A percentile compares a stretch with the other conserved stretches of the same genome.
phyloP scores from a whole-genome alignment of 2,888 invertebrate genomes.

The Clunio marinus region DNA sequence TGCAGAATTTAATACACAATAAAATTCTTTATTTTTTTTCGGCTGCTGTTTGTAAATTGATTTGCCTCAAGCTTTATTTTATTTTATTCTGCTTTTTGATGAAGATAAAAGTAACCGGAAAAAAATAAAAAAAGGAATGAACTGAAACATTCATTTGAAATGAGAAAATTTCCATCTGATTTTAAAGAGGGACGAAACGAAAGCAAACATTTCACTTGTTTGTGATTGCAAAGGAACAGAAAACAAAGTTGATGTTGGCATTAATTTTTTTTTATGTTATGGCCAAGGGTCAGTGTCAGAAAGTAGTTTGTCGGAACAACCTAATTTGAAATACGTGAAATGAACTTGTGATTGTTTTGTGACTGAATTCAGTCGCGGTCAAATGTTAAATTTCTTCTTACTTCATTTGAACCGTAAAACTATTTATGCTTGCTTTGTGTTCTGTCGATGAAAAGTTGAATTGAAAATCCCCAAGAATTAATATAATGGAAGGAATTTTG shows the following conservation, averaged over 20 bases:
- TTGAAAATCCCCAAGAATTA: no score
- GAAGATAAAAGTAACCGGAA: background rate
- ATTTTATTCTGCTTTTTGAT: background rate
- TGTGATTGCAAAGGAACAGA: background rate
- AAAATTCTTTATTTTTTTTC: constrained; percentile 5
- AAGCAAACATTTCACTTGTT: background rate
- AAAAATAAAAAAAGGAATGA: background rate
- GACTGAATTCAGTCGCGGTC: no score
- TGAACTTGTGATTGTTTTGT: no score
- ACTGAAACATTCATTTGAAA: background rate
- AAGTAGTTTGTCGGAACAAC: no score
- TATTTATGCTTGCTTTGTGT: no score
- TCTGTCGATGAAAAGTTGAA: no score
- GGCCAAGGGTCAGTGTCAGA: no score
- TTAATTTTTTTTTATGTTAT: no score
- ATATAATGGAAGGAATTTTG: no score
- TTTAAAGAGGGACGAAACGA: background rate
- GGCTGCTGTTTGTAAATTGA: constrained; percentile 30
- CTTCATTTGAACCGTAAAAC: no score
- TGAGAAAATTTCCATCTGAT: constrained; percentile 3
- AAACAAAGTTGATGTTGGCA: background rate
- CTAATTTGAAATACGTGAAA: no score
- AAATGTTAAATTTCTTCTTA: no score
- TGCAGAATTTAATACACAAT: constrained; percentile 3
- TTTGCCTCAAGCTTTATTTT: constrained; percentile 22